Percentiles rank a stretch among this genome's conserved stretches.
Evolutionary conservation across 2,797 vertebrate genomes (phyloP).

Genomic region (Poliocrania exsul): DNA sequence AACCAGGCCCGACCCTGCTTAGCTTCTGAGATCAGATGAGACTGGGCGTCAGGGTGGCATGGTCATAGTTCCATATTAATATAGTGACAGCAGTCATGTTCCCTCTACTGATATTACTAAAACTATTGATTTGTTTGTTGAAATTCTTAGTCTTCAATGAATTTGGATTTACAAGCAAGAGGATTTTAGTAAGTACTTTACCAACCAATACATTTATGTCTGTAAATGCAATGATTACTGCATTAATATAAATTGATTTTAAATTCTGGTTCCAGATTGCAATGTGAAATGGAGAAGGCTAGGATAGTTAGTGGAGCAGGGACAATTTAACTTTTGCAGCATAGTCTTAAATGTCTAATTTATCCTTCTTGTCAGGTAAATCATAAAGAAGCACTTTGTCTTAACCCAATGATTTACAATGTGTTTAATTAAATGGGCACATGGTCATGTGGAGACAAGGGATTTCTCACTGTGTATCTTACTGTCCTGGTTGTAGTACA

Average conservation of each 20-base stretch:
- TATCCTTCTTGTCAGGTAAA: background rate
- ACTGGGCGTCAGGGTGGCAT: too few relatives aligned
- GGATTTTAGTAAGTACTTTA: background rate
- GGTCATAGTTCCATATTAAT: background rate
- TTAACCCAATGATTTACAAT: background rate
- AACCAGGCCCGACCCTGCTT: too few relatives aligned
- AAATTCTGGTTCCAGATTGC: background rate
- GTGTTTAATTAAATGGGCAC: background rate
- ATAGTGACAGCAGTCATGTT: background rate
- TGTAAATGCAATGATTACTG: background rate
- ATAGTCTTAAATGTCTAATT: background rate
- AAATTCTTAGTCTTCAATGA: background rate
- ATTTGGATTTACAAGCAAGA: background rate
- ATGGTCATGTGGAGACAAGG: background rate
- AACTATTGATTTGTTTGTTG: background rate
- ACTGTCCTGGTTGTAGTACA: background rate
- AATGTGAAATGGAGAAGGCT: background rate
- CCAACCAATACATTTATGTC: background rate
- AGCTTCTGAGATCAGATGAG: too few relatives aligned
- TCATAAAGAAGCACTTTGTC: background rate
- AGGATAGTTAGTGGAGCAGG: background rate
- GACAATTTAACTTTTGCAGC: background rate
- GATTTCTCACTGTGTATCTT: background rate
- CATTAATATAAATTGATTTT: background rate
- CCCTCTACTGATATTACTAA: background rate